Evolutionary conservation across 30 jellyfish, hydroid and myxozoan genomes (phyloP).

Genomic region (Turritopsis dohrnii): DNA sequence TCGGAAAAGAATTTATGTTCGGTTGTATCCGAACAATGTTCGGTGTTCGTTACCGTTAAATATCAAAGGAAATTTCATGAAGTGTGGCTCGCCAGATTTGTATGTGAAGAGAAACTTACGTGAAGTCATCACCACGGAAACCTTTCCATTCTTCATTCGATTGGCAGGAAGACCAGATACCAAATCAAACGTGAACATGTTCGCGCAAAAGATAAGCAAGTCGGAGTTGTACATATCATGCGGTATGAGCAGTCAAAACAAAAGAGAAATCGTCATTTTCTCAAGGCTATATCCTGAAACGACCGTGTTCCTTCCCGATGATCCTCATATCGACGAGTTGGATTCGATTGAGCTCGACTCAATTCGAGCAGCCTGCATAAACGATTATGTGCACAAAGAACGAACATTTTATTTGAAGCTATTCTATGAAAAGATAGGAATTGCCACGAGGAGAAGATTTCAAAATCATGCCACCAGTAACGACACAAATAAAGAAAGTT

Average conservation of each 20-base stretch:
- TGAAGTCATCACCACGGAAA: neutral
- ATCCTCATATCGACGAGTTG: neutral
- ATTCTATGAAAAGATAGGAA: neutral
- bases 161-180: neutral
- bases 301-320: neutral
- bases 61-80: slow-evolving; percentile 1
- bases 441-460: neutral
- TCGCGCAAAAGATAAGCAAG: neutral
- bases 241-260: neutral
- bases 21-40: neutral
- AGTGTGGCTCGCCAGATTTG: slow-evolving; percentile 3
- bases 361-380: neutral
- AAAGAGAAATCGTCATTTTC: neutral
- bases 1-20: neutral
- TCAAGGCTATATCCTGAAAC: neutral
- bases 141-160: neutral
- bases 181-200: neutral
- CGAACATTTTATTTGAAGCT: neutral
- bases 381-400: neutral
- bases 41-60: neutral
- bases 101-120: neutral
- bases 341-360: neutral
- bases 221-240: neutral
- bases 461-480: neutral
- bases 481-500: neutral